These are phyloP conservation scores for Sipha maydis DNA, from an alignment of 2,888 invertebrate species.

Conservation along the genomic window DNA sequence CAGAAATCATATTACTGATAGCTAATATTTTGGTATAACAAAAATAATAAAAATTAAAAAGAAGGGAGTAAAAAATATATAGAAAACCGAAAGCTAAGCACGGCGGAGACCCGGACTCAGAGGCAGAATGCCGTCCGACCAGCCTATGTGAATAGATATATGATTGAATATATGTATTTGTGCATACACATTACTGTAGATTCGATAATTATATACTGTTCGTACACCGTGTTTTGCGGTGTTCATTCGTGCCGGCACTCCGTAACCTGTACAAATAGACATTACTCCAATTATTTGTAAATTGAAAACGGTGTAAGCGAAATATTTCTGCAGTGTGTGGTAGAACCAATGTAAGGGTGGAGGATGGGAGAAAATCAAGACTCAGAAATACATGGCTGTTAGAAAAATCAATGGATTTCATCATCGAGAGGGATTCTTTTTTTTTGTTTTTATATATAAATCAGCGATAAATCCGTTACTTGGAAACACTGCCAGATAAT, in stretches of 20 bases:
- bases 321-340: background rate
- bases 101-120: background rate
- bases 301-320: constrained; percentile 3
- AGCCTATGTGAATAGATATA: background rate
- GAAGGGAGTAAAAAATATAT: background rate
- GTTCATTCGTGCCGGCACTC: background rate
- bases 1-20: background rate
- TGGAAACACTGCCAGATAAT: no score
- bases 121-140: background rate
- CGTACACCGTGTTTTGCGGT: background rate
- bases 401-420: background rate
- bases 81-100: background rate
- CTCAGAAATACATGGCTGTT: background rate
- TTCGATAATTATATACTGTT: background rate
- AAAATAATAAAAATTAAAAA: background rate
- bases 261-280: constrained; percentile 11
- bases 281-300: constrained; percentile 6
- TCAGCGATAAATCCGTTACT: no score
- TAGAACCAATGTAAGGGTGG: background rate
- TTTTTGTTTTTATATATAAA: no score
- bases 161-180: no score
- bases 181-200: background rate
- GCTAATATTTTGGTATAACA: background rate
- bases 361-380: background rate
- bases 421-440: background rate